Evolutionary conservation across 2,113 vertebrate species (phyloP).

Genomic region (Accipiter virgatus): DNA sequence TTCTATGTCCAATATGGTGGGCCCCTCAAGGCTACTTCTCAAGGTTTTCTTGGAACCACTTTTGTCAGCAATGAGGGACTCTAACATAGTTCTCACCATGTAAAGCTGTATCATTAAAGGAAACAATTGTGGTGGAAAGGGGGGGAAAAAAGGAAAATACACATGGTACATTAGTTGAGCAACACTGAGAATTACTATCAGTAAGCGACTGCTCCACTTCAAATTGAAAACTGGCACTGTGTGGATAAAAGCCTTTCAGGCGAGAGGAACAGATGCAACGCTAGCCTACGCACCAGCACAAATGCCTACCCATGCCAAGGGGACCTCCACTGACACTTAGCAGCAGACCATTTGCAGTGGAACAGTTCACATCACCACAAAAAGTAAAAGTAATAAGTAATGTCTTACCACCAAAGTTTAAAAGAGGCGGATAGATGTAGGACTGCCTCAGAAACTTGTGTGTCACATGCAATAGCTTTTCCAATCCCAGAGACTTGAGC

Average conservation of each 20-base stretch:
- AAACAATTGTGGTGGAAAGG: conserved; percentile 62
- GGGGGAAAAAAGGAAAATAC: conserved; percentile 68
- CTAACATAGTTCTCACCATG: conserved; percentile 93
- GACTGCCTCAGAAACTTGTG: conserved; percentile 86
- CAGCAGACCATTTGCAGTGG: conserved; percentile 24
- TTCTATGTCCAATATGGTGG: conserved; percentile 92
- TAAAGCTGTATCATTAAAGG: conserved; percentile 82
- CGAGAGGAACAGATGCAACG: not conserved
- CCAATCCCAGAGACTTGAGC: conserved; percentile 82
- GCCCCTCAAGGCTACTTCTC: conserved; percentile 90
- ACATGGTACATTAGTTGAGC: conserved; percentile 73
- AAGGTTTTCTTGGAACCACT: conserved; percentile 92
- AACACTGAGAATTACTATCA: conserved; percentile 30
- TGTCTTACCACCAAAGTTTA: conserved; percentile 86
- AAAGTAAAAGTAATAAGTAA: conserved; percentile 68
- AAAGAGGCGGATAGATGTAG: conserved; percentile 82
- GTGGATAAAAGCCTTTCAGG: conserved; percentile 28
- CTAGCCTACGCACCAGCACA: conserved; percentile 5
- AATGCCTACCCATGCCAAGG: conserved; percentile 23
- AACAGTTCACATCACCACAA: conserved; percentile 55
- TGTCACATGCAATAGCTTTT: conserved; percentile 84
- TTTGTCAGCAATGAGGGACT: conserved; percentile 92
- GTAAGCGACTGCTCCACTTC: conserved; percentile 65
- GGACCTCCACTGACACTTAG: conserved; percentile 20
- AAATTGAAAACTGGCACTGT: conserved; percentile 33